Evolutionary conservation across 2,113 vertebrate species (phyloP), one percentile per base, ranked within the genome.

Genomic region (Onychorhynchus coronatus): DNA sequence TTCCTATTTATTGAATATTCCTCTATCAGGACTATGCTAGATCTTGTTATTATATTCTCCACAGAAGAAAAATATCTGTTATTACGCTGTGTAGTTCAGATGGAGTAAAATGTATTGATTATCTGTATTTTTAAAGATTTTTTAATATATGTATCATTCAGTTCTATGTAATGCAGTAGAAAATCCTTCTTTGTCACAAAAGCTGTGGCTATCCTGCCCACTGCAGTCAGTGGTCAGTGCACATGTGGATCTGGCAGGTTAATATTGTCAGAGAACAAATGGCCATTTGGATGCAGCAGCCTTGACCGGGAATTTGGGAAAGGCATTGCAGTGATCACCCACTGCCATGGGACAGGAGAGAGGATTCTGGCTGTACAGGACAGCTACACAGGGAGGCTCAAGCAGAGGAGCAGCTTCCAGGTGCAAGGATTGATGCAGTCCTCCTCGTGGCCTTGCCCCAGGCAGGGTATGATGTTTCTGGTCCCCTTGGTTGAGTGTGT

Each of bases 241-340:
- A 78, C 13, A 49, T 44, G 33, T 1, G 0, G 27, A 65, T 31
- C 35, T 65, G 44, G 27, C 30, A 59, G 23, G 27, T 70, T 82
- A 59, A 46, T 73, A 52, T 5, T 15, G 22, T 10, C 20, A 0
- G 1, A 68, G 39, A 63, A 28, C 18, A 37, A 63, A 25, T 5
- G 30, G 7, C 46, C 28, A 12, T 58, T 77, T 88, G 53, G 20
- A 46, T n/a, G 47, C 18, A 91, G 70, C 35, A 63, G 31, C 44
- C 37, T 9, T 22, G n/a, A n/a, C n/a, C n/a, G 5, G 3, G 37
- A 11, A 44, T 58, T 68, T 62, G 8, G 14, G 20, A 74, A 61
- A 27, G 28, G 18, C 0, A 0, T 56, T 31, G 37, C 37, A n/a
- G 17, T 19, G 39, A 33, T 18, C 14, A n/a, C 5, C 9, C 20